These are phyloP conservation scores for Timema cristinae DNA, from an alignment of 2,888 invertebrate genomes.

Conservation along the genomic window DNA sequence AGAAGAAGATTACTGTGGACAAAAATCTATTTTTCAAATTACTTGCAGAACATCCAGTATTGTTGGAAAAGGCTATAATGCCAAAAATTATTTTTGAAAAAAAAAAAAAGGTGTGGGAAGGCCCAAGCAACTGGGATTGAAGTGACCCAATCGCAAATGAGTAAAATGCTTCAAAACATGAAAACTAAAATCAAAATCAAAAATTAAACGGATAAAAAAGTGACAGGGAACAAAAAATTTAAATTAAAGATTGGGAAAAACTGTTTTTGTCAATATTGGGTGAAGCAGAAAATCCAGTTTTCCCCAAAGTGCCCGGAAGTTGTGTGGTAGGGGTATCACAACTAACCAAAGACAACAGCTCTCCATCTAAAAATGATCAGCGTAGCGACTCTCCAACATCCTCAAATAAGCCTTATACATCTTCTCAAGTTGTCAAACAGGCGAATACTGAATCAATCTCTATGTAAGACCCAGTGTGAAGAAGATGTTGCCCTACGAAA, in stretches of 20 bases:
- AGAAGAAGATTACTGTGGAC: not conserved
- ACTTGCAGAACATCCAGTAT: slow-evolving; percentile 4
- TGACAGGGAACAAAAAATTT: not conserved
- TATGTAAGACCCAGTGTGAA: not conserved
- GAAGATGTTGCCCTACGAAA: not conserved
- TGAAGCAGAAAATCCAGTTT: not conserved
- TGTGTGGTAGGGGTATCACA: not conserved
- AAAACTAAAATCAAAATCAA: not conserved
- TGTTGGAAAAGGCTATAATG: not conserved
- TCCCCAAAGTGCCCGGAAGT: too few species aligned
- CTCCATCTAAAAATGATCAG: not conserved
- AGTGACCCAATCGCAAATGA: not conserved
- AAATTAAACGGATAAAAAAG: not conserved
- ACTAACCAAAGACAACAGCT: slow-evolving; percentile 4
- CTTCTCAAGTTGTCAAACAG: slow-evolving; percentile 3
- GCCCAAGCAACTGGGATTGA: not conserved
- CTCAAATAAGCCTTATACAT: not conserved
- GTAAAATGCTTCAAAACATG: not conserved
- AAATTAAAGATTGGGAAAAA: not conserved
- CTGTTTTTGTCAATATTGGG: not conserved
- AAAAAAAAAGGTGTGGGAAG: not conserved
- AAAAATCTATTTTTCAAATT: not conserved
- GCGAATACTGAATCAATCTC: too few species aligned
- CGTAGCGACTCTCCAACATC: not conserved
- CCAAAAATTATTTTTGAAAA: not conserved